Evolutionary conservation across 1,140 invertebrate genomes (phyloP), one percentile per base, ranked within the genome.

Genomic region (Cyrtorhinus lividipennis): DNA sequence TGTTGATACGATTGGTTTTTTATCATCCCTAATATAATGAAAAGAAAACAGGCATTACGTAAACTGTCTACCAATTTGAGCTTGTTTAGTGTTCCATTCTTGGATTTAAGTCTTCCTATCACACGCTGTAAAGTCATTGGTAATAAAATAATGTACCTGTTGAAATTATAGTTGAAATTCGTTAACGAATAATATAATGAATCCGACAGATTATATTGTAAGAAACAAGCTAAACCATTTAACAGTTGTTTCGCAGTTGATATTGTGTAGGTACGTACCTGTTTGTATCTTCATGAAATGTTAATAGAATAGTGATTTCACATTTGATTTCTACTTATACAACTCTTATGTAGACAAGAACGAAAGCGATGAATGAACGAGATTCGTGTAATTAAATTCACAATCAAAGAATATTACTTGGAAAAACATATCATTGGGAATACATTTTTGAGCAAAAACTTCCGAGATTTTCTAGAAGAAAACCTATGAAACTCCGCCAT

Each of bases 371-470:
- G 30, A 15, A 38, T 38, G 30, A 38, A 38, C 5, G 30, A 15
- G 5, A 38, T 8, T 38, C 5, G 5, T 38, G n/a, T 38, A 8
- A 15, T 38, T 13, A 53, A 8, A 53, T 53, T 53, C 18, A 13
- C 12, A 53, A 53, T 53, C 48, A 53, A 53, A 53, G 48, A 53
- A 53, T 53, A 53, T 53, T 53, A 53, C 5, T 38, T 53, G 12
- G 20, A 53, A 53, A 53, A 53, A 53, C 48, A 53, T 53, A 53
- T 53, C 48, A 53, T 53, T 53, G 48, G n/a, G 48, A 22, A 53
- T 53, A 20, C 48, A 53, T 53, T 20, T 12, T 15, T 53, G 48
- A 53, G 48, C 48, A 53, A 44, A n/a, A 10, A 44, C 8, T 8
- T 44, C 8, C 8, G 8, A 44, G 38, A 44, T 44, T 44, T 8